Base-by-base conservation (phyloP, 2,888 invertebrate species). In the Drosophila engyochracea region DNA sequence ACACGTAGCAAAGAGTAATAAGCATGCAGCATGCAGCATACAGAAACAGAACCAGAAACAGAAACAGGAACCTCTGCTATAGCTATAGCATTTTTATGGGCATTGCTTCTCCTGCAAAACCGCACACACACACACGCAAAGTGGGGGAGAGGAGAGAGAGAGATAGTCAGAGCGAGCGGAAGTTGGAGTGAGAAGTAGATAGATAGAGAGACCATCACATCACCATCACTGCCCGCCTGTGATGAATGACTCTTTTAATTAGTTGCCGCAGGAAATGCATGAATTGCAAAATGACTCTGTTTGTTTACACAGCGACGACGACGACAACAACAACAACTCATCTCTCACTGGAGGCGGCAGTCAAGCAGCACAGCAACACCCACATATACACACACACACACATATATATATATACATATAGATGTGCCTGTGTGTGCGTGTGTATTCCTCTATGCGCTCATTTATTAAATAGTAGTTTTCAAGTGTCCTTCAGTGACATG, bases 161-260 rank as follows among this genome's bases (percentile, higher is more conserved):
- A 74, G 77, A 70, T 16, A 5, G 35, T n/a, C 47, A 25, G 62
- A 55, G 55, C 30, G 44, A 31, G 33, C 14, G 54, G 22, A 9
- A 60, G 65, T 47, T 9, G 47, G 47, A 47, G 16, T 9, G 25
- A 47, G 47, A 47, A 69, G 52, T 25, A 52, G 76, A 57, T 70
- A 37, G 67, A 72, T 72, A 63, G 62, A 60, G 68, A 74, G 80
- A 71, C 60, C 73, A 71, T 79, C 84, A 82, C 87, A 89, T 90
- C 82, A 87, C 83, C 82, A 81, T 81, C 88, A 88, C 88, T 91
- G 89, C 74, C 84, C 84, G 84, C 72, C 89, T 91, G 91, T 93
- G 92, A 93, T 93, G 92, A 93, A 93, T 93, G 93, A 93, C 92
- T 92, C 92, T 93, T 93, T 93, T 93, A 93, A 93, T 93, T 93